Evolutionary conservation across 2,888 invertebrate species (phyloP).

Genomic region (Isoperla grammatica): DNA sequence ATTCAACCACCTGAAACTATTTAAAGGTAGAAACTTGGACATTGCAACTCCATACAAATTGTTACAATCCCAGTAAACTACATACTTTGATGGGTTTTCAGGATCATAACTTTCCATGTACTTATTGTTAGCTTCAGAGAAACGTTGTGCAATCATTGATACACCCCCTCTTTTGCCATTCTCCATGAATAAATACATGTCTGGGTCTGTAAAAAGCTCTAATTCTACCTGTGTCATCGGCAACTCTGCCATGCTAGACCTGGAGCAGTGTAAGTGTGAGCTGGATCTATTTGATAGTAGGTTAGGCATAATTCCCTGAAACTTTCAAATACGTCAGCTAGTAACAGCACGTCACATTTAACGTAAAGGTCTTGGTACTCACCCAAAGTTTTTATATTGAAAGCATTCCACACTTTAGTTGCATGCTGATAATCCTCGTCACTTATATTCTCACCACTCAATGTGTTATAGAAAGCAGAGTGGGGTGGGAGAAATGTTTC

Average conservation of each 20-base stretch:
- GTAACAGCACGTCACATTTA: slow-evolving; percentile 35
- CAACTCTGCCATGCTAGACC: slow-evolving; percentile 39
- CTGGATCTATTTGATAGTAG: slow-evolving; percentile 37
- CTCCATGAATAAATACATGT: slow-evolving; percentile 38
- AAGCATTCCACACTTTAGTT: slow-evolving; percentile 34
- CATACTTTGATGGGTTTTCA: slow-evolving; percentile 29
- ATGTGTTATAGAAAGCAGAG: slow-evolving; percentile 32
- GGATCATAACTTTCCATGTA: slow-evolving; percentile 37
- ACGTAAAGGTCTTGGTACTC: slow-evolving; percentile 38
- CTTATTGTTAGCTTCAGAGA: slow-evolving; percentile 39
- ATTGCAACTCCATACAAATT: slow-evolving; percentile 30
- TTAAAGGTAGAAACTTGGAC: slow-evolving; percentile 35
- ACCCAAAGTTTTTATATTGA: slow-evolving; percentile 33
- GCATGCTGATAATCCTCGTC: slow-evolving; percentile 35
- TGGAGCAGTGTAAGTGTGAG: slow-evolving; percentile 38
- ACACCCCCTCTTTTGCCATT: slow-evolving; percentile 38
- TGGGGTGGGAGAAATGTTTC: slow-evolving; percentile 22
- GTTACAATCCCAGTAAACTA: slow-evolving; percentile 36
- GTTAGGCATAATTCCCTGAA: slow-evolving; percentile 34
- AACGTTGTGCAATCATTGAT: slow-evolving; percentile 36
- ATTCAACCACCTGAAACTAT: slow-evolving; percentile 36
- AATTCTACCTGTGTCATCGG: slow-evolving; percentile 36
- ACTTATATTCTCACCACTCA: slow-evolving; percentile 21
- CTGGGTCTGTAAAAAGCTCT: slow-evolving; percentile 39
- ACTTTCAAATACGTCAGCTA: slow-evolving; percentile 39